phyloP scores from a whole-genome alignment of 1,140 invertebrate genomes.

The Zaprionus ornatus region DNA sequence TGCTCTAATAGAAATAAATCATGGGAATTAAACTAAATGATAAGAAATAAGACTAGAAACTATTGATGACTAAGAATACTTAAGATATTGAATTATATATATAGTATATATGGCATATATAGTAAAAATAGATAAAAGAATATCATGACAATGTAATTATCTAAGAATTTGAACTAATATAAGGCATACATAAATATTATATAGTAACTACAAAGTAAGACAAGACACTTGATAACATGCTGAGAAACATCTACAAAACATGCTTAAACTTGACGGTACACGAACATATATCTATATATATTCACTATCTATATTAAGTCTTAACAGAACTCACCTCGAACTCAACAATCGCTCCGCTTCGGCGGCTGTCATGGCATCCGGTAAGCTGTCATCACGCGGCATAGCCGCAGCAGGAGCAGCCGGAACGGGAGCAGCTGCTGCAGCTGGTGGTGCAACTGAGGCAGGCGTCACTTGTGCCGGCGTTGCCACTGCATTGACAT shows the following conservation, averaged over 20 bases:
- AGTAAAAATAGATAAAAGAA: background rate
- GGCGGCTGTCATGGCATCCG: slow-evolving; percentile 92
- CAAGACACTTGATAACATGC: background rate
- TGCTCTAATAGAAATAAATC: background rate
- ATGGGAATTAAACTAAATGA: background rate
- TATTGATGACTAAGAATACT: background rate
- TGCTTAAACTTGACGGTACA: background rate
- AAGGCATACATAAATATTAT: background rate
- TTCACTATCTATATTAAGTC: background rate
- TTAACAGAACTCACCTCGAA: slow-evolving; percentile 86
- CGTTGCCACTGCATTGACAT: slow-evolving; percentile 36
- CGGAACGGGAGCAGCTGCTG: background rate
- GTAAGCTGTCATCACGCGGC: slow-evolving; percentile 76
- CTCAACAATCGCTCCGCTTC: slow-evolving; percentile 93
- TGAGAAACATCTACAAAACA: background rate
- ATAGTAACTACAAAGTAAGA: background rate
- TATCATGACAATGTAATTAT: too few relatives aligned
- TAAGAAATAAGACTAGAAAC: background rate
- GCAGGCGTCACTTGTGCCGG: background rate
- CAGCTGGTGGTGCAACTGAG: background rate
- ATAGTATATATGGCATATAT: background rate
- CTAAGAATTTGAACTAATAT: background rate
- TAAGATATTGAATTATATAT: background rate
- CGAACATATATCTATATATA: background rate
- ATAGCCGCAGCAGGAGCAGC: slow-evolving; percentile 26